These are phyloP conservation scores for Leptopilina myrica DNA, from an alignment of 2,888 invertebrate genomes.

Conservation along the genomic window DNA sequence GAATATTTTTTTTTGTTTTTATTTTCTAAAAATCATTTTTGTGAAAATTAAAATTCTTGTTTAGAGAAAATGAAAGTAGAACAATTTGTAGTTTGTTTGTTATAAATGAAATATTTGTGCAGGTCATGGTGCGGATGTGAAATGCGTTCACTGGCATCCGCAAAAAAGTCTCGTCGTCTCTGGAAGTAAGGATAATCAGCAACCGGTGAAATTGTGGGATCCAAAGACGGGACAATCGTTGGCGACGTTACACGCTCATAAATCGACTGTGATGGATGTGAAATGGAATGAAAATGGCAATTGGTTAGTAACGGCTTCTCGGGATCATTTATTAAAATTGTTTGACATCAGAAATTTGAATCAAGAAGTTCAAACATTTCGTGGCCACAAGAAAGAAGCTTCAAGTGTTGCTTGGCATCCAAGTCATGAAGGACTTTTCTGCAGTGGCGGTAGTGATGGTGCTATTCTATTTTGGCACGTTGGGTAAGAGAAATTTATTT, in stretches of 20 bases:
- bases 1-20: too few species aligned
- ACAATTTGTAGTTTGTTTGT: slow-evolving; percentile 26
- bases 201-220: slow-evolving; percentile 99
- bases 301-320: slow-evolving; percentile 98
- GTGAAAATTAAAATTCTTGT: too few species aligned
- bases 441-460: slow-evolving; percentile 99
- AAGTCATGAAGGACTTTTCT: slow-evolving; percentile 96
- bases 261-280: slow-evolving; percentile 99
- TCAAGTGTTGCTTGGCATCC: slow-evolving; percentile 99
- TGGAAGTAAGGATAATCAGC: slow-evolving; percentile 99
- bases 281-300: slow-evolving; percentile 99
- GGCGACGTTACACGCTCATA: slow-evolving; percentile 98
- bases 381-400: slow-evolving; percentile 99
- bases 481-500: slow-evolving; percentile 80
- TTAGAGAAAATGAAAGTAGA: background rate
- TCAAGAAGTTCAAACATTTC: slow-evolving; percentile 97
- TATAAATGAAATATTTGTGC: slow-evolving; percentile 53
- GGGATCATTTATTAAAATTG: slow-evolving; percentile 97
- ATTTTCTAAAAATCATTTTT: too few species aligned
- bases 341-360: slow-evolving; percentile 98
- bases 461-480: slow-evolving; percentile 99
- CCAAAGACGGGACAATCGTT: slow-evolving; percentile 96
- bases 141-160: slow-evolving; percentile 99
- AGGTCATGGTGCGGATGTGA: slow-evolving; percentile 99
- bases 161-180: slow-evolving; percentile 97